phyloP scores from a whole-genome alignment of 2,888 invertebrate genomes.

The Gortyna flavago region DNA sequence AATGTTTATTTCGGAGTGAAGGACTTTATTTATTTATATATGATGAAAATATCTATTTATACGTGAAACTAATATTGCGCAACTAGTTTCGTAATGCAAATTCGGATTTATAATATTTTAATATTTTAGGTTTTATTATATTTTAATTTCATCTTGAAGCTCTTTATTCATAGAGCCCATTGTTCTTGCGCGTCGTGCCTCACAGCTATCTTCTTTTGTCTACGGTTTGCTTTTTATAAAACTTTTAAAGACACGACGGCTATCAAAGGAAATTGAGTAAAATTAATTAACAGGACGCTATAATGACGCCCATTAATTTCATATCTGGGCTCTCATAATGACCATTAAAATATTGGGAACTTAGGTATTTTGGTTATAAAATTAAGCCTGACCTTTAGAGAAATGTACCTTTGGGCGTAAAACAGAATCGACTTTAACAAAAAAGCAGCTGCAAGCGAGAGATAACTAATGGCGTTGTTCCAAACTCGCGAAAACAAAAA shows the following conservation, averaged over 20 bases:
- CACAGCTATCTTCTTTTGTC: slow-evolving; percentile 55
- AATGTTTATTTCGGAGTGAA: too few relatives aligned
- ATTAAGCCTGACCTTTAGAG: slow-evolving; percentile 51
- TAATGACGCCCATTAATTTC: slow-evolving; percentile 39
- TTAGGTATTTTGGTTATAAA: slow-evolving; percentile 4
- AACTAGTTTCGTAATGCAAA: neutral
- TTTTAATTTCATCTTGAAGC: slow-evolving; percentile 52
- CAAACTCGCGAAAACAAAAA: slow-evolving; percentile 71
- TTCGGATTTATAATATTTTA: slow-evolving; percentile 35
- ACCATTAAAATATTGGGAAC: slow-evolving; percentile 24
- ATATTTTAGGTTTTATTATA: slow-evolving; percentile 41
- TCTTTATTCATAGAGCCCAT: slow-evolving; percentile 57
- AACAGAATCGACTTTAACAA: slow-evolving; percentile 62
- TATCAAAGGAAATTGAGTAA: slow-evolving; percentile 49
- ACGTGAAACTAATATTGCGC: neutral
- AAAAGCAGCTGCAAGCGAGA: slow-evolving; percentile 59
- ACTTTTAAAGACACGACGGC: slow-evolving; percentile 34
- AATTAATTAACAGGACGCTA: slow-evolving; percentile 51
- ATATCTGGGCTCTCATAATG: slow-evolving; percentile 22
- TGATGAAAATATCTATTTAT: too few relatives aligned
- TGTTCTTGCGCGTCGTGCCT: slow-evolving; percentile 49
- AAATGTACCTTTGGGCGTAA: slow-evolving; percentile 53
- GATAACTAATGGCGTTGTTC: slow-evolving; percentile 73
- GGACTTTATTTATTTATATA: too few relatives aligned
- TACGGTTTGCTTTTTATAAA: slow-evolving; percentile 40